Percentiles rank a stretch among this genome's conserved stretches.
Conservation (phyloP, 2,113 vertebrate genomes). For the Odontesthes bonariensis region DNA sequence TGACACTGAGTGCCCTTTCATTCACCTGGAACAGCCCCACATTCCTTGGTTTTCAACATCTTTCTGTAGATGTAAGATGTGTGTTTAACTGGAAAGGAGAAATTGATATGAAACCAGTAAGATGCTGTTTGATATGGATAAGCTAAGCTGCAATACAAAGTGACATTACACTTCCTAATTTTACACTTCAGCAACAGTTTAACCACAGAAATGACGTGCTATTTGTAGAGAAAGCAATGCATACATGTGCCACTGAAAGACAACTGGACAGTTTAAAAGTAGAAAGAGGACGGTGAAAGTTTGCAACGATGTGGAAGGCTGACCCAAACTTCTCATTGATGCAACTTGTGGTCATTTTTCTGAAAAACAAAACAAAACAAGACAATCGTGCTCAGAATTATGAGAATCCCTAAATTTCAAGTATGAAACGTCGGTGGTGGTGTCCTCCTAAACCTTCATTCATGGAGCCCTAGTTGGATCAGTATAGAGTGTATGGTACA, state of each 20-base stretch:
- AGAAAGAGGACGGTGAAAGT: not conserved
- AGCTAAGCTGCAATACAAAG: not conserved
- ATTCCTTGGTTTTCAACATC: slow-evolving; percentile 52
- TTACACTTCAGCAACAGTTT: not conserved
- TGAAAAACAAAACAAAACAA: not conserved
- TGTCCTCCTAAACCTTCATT: too few species aligned
- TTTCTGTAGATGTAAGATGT: not conserved
- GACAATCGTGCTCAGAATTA: too few species aligned
- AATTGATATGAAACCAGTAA: not conserved
- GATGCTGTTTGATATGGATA: not conserved
- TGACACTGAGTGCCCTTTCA: slow-evolving; percentile 47
- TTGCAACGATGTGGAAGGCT: not conserved
- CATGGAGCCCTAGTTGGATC: too few species aligned
- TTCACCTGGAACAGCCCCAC: slow-evolving; percentile 50
- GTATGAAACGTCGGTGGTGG: too few species aligned
- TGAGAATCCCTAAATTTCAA: too few species aligned
- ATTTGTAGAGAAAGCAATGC: not conserved
- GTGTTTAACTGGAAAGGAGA: not conserved
- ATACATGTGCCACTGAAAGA: not conserved
- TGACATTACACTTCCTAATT: not conserved
- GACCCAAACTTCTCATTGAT: not conserved
- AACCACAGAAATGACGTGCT: not conserved
- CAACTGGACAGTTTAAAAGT: rapidly evolving
- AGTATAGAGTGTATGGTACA: too few species aligned
- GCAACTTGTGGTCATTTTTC: too few species aligned